Evolutionary conservation across 1,140 invertebrate genomes (phyloP).

Genomic region (Armadillidium nasatum): DNA sequence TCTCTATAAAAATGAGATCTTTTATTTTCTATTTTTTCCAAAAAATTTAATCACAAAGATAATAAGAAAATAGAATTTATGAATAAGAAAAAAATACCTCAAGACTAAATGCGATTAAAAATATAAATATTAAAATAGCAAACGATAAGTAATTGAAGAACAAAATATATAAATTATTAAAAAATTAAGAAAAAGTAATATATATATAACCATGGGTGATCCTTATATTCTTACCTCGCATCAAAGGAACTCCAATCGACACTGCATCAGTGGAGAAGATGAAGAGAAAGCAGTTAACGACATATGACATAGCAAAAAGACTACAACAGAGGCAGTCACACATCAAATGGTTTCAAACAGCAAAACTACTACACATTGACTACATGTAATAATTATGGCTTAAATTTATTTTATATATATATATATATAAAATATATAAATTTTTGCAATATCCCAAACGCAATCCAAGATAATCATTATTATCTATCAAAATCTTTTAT

Average conservation of each 20-base stretch:
- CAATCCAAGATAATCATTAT: neutral
- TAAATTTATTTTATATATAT: no score
- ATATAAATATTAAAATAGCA: neutral
- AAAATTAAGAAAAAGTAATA: neutral
- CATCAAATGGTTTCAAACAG: neutral
- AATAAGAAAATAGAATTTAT: no score
- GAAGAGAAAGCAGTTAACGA: neutral
- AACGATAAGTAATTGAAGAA: neutral
- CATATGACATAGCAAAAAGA: constrained; percentile 7
- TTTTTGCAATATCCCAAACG: neutral
- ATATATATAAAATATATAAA: no score
- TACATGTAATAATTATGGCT: neutral
- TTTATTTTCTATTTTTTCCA: no score
- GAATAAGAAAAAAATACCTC: neutral
- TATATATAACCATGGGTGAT: neutral
- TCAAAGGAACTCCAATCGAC: constrained; percentile 2
- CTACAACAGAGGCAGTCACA: constrained; percentile 16
- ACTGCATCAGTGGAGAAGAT: neutral
- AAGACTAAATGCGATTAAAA: neutral
- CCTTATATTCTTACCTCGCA: neutral
- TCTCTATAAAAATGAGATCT: no score
- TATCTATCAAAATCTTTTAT: no score
- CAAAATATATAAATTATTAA: neutral
- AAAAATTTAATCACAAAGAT: no score
- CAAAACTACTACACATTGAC: neutral